These are phyloP conservation scores for Podarcis siculus DNA, from an alignment of 2,797 vertebrate species.

Conservation along the genomic window DNA sequence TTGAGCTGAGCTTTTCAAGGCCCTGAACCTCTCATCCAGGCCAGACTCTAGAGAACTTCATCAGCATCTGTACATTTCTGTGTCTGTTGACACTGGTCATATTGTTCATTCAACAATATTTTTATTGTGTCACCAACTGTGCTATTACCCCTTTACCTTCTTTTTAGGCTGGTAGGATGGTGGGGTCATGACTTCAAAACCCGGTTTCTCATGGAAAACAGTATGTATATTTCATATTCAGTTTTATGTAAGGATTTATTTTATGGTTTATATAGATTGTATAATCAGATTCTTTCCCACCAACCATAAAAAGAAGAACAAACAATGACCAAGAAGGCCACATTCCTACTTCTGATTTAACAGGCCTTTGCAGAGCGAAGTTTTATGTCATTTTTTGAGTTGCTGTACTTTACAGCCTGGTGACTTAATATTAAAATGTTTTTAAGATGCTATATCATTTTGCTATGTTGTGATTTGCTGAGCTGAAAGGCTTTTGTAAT, in stretches of 20 bases:
- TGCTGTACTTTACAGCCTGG: neutral
- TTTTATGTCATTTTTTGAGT: neutral
- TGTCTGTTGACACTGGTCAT: neutral
- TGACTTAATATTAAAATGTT: neutral
- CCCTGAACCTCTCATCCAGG: neutral
- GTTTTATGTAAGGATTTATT: slow-evolving; percentile 15
- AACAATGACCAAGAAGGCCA: neutral
- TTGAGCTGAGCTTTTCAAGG: neutral
- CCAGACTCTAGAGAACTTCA: neutral
- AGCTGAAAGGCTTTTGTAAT: neutral
- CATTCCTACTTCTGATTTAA: neutral
- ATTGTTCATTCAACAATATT: neutral
- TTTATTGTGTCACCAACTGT: neutral
- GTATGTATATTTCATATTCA: slow-evolving; percentile 73
- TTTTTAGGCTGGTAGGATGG: slow-evolving; percentile 88
- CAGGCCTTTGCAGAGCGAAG: too few species aligned
- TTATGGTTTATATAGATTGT: neutral
- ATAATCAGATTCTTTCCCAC: neutral
- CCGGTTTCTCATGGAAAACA: slow-evolving; percentile 90
- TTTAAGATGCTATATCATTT: neutral
- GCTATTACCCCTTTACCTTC: slow-evolving; percentile 25
- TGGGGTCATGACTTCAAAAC: slow-evolving; percentile 91
- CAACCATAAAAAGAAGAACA: neutral
- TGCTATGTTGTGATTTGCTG: neutral
- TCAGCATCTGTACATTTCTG: too few species aligned